A percentile compares a stretch with the other conserved stretches of the same genome.
These are phyloP conservation scores for Coracopsis vasa DNA, from an alignment of 2,113 vertebrate genomes.

Conservation along the genomic window DNA sequence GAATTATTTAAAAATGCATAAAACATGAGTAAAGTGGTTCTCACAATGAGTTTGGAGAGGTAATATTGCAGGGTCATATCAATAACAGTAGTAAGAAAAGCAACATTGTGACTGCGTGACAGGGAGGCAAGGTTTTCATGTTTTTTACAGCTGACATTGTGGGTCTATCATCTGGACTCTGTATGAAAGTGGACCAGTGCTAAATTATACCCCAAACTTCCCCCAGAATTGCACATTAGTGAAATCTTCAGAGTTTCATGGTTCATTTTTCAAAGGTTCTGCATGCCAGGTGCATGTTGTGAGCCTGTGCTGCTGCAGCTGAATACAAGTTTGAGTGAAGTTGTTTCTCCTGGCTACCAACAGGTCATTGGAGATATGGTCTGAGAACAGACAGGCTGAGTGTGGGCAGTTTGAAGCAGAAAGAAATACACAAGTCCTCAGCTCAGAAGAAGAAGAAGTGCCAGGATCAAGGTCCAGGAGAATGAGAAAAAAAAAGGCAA, in stretches of 20 bases:
- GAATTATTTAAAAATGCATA: not conserved
- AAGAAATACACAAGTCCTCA: not conserved
- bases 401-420: not conserved
- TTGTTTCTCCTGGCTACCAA: not conserved
- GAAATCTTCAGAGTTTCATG: not conserved
- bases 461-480: not conserved
- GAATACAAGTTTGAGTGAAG: not conserved
- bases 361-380: not conserved
- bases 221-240: not conserved
- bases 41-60: not conserved
- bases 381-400: not conserved
- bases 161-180: not conserved
- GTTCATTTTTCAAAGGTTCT: not conserved
- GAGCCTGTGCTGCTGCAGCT: not conserved
- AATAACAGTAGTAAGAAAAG: not conserved
- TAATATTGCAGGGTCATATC: not conserved
- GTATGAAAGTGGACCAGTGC: not conserved
- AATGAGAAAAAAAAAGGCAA: not conserved
- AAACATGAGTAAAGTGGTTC: not conserved
- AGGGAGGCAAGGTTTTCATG: not conserved
- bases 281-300: fast-evolving
- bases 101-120: not conserved
- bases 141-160: not conserved
- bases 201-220: not conserved
- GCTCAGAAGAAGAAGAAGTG: not conserved